A percentile compares a stretch with the other conserved stretches of the same genome.
Conservation (phyloP, 1,140 invertebrate species). For the Drosophila pandora region DNA sequence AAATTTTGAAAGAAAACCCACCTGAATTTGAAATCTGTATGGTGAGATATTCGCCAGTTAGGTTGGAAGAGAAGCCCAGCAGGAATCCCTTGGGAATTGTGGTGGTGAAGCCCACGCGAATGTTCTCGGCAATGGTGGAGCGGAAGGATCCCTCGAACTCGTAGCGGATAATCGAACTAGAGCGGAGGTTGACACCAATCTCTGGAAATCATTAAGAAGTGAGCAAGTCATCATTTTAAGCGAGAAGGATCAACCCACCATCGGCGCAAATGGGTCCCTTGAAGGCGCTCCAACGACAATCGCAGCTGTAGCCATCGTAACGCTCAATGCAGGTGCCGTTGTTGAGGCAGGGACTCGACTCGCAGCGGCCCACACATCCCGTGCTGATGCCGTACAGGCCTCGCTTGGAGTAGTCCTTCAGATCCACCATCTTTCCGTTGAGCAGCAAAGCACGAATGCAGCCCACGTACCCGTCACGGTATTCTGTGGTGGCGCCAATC, state of each 20-base stretch:
- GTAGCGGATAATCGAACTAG: conserved; percentile 95
- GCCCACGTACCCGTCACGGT: conserved; percentile 96
- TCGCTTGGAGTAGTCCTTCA: conserved; percentile 88
- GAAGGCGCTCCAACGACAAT: conserved; percentile 98
- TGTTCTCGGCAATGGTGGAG: conserved; percentile 95
- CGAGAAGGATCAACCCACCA: conserved; percentile 85
- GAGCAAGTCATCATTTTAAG: background rate
- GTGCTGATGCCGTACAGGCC: conserved; percentile 90
- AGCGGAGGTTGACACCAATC: conserved; percentile 96
- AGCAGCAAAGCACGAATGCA: conserved; percentile 95
- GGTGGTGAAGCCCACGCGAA: conserved; percentile 97
- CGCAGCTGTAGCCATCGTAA: conserved; percentile 96
- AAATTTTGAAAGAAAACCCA: conserved; percentile 61
- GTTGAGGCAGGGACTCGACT: conserved; percentile 96
- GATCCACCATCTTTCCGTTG: conserved; percentile 94
- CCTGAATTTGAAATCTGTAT: conserved; percentile 97
- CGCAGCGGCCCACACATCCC: conserved; percentile 96
- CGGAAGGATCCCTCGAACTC: conserved; percentile 95
- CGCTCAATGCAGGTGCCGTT: conserved; percentile 97
- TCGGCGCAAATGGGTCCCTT: conserved; percentile 99
- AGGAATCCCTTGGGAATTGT: conserved; percentile 98
- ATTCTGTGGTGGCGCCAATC: conserved; percentile 93
- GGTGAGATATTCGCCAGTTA: conserved; percentile 96
- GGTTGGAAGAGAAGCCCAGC: conserved; percentile 94
- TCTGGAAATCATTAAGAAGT: conserved; percentile 86